phyloP scores from a whole-genome alignment of 2,888 invertebrate species.

The Ramazzottius varieornatus region DNA sequence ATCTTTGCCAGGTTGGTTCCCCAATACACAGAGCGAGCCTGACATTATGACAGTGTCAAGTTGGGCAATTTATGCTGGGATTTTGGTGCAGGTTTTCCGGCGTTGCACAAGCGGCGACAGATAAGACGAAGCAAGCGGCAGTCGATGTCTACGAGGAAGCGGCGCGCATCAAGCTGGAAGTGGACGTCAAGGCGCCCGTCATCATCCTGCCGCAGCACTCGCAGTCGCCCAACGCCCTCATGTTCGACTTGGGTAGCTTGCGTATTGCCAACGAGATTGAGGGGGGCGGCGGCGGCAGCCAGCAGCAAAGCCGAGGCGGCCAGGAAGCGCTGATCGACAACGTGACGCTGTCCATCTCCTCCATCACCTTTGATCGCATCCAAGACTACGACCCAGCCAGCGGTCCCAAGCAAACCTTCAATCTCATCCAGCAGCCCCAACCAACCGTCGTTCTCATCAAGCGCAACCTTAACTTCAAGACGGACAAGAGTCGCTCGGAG shows the following conservation, averaged over 20 bases:
- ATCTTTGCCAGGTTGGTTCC: background rate
- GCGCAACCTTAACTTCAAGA: background rate
- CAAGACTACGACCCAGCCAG: background rate
- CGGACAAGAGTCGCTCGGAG: background rate
- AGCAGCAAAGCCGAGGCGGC: too few relatives aligned
- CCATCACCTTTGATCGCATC: background rate
- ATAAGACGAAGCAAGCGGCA: background rate
- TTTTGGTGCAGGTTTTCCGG: background rate
- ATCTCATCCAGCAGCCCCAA: background rate
- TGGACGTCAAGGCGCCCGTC: background rate
- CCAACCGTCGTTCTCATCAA: background rate
- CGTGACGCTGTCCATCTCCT: constrained; percentile 2
- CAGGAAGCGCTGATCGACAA: background rate
- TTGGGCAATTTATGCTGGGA: background rate
- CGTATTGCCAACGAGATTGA: background rate
- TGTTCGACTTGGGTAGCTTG: background rate
- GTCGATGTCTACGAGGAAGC: background rate
- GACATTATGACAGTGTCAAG: too few relatives aligned
- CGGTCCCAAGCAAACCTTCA: background rate
- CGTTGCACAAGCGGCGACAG: background rate
- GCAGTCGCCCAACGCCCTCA: background rate
- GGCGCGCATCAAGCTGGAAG: background rate
- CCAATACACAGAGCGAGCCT: too few relatives aligned
- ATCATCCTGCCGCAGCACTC: background rate
- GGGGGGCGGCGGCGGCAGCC: too few relatives aligned